Evolutionary conservation across 2,888 invertebrate species (phyloP).

Genomic region (Drosophila paucipuncta): DNA sequence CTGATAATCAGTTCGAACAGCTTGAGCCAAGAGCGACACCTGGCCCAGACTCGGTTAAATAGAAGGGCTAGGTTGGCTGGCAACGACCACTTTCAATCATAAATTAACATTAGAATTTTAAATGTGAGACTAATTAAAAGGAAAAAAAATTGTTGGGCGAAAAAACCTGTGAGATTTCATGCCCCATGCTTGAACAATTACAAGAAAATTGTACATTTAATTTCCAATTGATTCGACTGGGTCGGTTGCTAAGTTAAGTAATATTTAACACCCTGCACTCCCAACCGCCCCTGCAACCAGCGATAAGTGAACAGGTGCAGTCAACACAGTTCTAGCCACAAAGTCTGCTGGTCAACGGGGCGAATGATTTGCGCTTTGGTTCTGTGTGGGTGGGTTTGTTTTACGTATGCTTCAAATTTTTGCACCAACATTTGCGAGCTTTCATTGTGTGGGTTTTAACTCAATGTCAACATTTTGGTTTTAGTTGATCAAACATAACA

Average conservation of each 20-base stretch:
- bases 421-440: constrained; percentile 14
- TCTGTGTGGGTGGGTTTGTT: constrained; percentile 36
- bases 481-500: constrained; percentile 63
- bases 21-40: constrained; percentile 60
- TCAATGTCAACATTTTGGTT: constrained; percentile 71
- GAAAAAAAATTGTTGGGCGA: constrained; percentile 15
- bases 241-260: constrained; percentile 48
- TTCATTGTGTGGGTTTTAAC: constrained; percentile 6
- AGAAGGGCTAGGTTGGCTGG: constrained; percentile 63
- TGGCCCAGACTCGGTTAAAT: constrained; percentile 59
- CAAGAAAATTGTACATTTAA: constrained; percentile 72
- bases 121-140: constrained; percentile 71
- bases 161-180: constrained; percentile 78
- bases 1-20: constrained; percentile 67
- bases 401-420: constrained; percentile 16
- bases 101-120: constrained; percentile 81
- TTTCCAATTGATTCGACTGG: constrained; percentile 42
- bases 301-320: constrained; percentile 14
- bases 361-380: constrained; percentile 50
- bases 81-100: constrained; percentile 74
- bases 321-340: constrained; percentile 15
- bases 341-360: constrained; percentile 32
- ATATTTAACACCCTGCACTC: constrained; percentile 4
- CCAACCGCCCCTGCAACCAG: not conserved
- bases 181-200: constrained; percentile 64